Percentiles rank a stretch among this genome's conserved stretches.
Evolutionary conservation across 2,113 vertebrate species (phyloP).

Genomic region (Stercorarius parasiticus): DNA sequence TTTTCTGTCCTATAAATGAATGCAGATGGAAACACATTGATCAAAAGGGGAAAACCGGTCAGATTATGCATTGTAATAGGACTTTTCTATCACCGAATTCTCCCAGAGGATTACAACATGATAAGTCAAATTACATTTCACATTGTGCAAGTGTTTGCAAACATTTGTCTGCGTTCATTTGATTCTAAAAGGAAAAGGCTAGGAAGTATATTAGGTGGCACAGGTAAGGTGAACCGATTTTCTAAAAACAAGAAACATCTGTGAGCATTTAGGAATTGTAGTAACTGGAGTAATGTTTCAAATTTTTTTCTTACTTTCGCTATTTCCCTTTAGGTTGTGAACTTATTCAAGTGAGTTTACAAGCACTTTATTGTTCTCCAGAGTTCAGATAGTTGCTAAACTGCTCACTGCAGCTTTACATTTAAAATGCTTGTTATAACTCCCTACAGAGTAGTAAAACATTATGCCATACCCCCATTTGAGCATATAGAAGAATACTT

Average conservation of each 20-base stretch:
- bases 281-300: not conserved
- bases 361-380: slow-evolving; percentile 41
- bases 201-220: not conserved
- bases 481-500: slow-evolving; percentile 1
- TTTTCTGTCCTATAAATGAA: not conserved
- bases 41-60: not conserved
- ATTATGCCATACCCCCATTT: not conserved
- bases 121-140: not conserved
- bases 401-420: not conserved
- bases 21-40: not conserved
- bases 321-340: slow-evolving; percentile 35
- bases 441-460: slow-evolving; percentile 11
- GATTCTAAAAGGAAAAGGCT: not conserved
- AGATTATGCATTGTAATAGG: not conserved
- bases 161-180: not conserved
- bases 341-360: slow-evolving; percentile 44
- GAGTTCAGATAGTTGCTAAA: slow-evolving; percentile 43
- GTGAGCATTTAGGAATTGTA: not conserved
- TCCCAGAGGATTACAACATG: not conserved
- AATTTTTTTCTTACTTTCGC: not conserved
- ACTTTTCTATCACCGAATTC: not conserved
- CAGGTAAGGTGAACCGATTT: not conserved
- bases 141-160: not conserved
- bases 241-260: not conserved
- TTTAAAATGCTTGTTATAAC: slow-evolving; percentile 41